Conservation (phyloP, 2,888 invertebrate species). For the Erannis defoliaria region DNA sequence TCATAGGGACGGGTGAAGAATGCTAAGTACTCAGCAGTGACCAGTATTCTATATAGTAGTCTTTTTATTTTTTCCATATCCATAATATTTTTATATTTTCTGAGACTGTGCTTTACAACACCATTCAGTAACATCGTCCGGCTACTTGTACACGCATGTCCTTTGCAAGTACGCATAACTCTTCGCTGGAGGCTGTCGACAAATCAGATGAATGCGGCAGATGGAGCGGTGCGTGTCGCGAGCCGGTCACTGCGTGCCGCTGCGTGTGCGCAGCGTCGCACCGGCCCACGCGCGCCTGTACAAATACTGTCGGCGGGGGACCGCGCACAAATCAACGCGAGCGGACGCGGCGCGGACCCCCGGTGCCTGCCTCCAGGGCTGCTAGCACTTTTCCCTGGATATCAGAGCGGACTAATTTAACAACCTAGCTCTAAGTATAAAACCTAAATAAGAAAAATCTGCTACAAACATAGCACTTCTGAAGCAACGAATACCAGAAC, state of each 20-base stretch:
- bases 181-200: slow-evolving; percentile 22
- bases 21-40: not conserved
- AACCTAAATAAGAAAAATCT: too few relatives aligned
- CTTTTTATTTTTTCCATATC: too few relatives aligned
- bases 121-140: not conserved
- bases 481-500: too few relatives aligned
- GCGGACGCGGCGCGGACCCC: slow-evolving; percentile 72
- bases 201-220: slow-evolving; percentile 13
- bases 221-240: slow-evolving; percentile 2
- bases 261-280: slow-evolving; percentile 45
- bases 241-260: slow-evolving; percentile 20
- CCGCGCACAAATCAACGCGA: slow-evolving; percentile 83
- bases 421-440: not conserved
- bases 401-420: not conserved
- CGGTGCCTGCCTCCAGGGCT: slow-evolving; percentile 68
- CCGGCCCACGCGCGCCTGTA: slow-evolving; percentile 69
- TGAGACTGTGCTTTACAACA: too few relatives aligned
- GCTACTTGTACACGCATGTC: slow-evolving; percentile 22
- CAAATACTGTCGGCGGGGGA: slow-evolving; percentile 82
- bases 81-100: too few relatives aligned
- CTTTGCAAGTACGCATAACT: slow-evolving; percentile 15
- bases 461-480: too few relatives aligned
- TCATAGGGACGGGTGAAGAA: too few relatives aligned
- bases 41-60: too few relatives aligned
- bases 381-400: slow-evolving; percentile 34